Base-by-base conservation (phyloP, 1,140 invertebrate genomes). In the Drosophila funebris region DNA sequence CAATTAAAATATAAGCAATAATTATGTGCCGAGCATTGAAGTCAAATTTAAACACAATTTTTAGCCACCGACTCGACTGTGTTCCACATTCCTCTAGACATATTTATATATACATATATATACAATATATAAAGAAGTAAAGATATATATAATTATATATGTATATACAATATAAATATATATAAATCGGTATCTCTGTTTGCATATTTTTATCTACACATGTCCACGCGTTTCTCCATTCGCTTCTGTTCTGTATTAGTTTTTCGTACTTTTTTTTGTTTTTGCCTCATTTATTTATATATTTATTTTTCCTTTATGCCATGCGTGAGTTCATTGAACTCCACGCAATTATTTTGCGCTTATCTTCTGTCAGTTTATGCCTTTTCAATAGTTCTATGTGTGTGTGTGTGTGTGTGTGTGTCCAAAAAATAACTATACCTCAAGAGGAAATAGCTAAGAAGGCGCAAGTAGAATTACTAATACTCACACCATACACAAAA, bases 321-420 rank as follows among this genome's bases (percentile, higher is more conserved):
- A 33, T 58, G 61, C 37, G 58, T 53, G 58, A 73, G 76, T 77
- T 84, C 76, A 68, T 46, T 44, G 81, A 85, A 85, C 81, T 68
- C 13, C 4, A 13, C 73, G 81, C 73, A 77, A 85, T 85, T 85
- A 85, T 85, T 85, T 80, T 48, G 76, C 80, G 74, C 84, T 84
- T 83, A 83, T 71, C 70, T 70, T 62, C 67, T 27, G 24, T 13
- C 61, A 24, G 36, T 53, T 52, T 72, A 46, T 41, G 61, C 24
- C 31, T 52, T 27, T 41, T 52, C 48, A 52, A 52, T 52, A 52
- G 22, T 52, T 8, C 14, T 4, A 5, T 27, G 24, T 27, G 2
- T 27, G 24, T 27, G 24, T 27, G 4, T 27, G 24, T 27, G 24
- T 27, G 24, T 58, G 46, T 9, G 52, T 37, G 39, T 1, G 52